Evolutionary conservation across 2,113 vertebrate species (phyloP), one percentile per base, ranked within the genome.

Genomic region (Siphamia tubifer): DNA sequence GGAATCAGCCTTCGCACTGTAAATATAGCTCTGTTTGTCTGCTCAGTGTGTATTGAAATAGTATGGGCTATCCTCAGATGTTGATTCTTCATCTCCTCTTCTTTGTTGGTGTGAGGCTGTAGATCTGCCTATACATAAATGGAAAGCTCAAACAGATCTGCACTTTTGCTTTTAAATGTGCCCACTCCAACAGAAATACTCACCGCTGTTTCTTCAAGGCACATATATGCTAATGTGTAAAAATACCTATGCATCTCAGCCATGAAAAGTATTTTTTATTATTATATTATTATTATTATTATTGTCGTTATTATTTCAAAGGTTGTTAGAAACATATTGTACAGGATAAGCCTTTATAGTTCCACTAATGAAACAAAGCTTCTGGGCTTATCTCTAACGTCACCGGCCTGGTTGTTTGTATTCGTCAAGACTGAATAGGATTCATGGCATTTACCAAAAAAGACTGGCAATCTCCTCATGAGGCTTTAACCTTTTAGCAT

Each of bases 231-330:
- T 88, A 70, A 70, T 82, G 69, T 86, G 82, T 86, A 89, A 88
- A 92, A 90, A 92, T 89, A 90, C 84, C 79, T 83, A 86, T 64
- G 86, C 79, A 81, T 87, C 81, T 79, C 65, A 81, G 79, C 86
- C 78, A 25, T 58, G 80, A 86, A 91, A 89, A 90, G 82, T 87
- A 80, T 56, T 85, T 81, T 82, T 88, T 86, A 85, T 83, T 48
- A n/a, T n/a, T n/a, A n/a, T n/a, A n/a, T n/a, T n/a, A n/a, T n/a
- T n/a, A n/a, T n/a, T n/a, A n/a, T n/a, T n/a, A n/a, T n/a, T n/a
- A n/a, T n/a, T n/a, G n/a, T n/a, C n/a, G n/a, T n/a, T n/a, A n/a
- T n/a, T n/a, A n/a, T n/a, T 87, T 82, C 80, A 86, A 84, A 87
- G 80, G 65, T 77, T 82, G 63, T 66, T 86, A 87, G 83, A 82